Evolutionary conservation across 2,888 invertebrate species (phyloP).

Genomic region (Opisthograptis luteolata): DNA sequence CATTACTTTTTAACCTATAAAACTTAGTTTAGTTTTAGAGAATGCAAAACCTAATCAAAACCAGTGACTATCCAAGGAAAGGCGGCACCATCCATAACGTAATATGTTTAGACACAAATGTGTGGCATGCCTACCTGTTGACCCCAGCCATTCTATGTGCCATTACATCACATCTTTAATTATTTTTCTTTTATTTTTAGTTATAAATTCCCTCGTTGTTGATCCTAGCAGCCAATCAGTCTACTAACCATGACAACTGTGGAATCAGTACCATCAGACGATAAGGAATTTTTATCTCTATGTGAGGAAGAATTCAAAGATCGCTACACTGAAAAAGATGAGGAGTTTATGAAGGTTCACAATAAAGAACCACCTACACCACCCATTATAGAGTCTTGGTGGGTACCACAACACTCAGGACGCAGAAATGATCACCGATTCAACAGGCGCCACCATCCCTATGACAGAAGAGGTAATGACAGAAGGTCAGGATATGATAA

Average conservation of each 20-base stretch:
- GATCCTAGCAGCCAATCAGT: slow-evolving; percentile 38
- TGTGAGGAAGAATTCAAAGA: slow-evolving; percentile 86
- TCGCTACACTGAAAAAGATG: slow-evolving; percentile 86
- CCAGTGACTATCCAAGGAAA: too few relatives aligned
- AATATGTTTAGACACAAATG: too few relatives aligned
- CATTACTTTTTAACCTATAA: too few relatives aligned
- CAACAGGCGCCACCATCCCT: slow-evolving; percentile 51
- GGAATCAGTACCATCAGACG: slow-evolving; percentile 78
- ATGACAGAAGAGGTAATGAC: slow-evolving; percentile 47
- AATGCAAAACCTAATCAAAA: too few relatives aligned
- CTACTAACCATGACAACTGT: slow-evolving; percentile 49
- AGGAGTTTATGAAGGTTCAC: slow-evolving; percentile 82
- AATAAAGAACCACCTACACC: slow-evolving; percentile 73
- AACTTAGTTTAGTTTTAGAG: too few relatives aligned
- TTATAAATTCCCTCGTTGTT: slow-evolving; percentile 52
- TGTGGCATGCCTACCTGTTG: too few relatives aligned
- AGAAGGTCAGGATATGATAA: slow-evolving; percentile 42
- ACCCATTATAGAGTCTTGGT: slow-evolving; percentile 86
- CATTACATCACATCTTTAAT: background rate
- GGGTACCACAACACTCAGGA: slow-evolving; percentile 53
- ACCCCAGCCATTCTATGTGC: too few relatives aligned
- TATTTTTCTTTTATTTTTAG: slow-evolving; percentile 45
- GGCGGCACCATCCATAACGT: too few relatives aligned
- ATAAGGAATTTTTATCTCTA: slow-evolving; percentile 84
- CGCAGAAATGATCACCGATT: slow-evolving; percentile 60